A percentile compares a stretch with the other conserved stretches of the same genome.
phyloP scores from a whole-genome alignment of 2,888 invertebrate species.

The Lepidocyrtoides sp. region DNA sequence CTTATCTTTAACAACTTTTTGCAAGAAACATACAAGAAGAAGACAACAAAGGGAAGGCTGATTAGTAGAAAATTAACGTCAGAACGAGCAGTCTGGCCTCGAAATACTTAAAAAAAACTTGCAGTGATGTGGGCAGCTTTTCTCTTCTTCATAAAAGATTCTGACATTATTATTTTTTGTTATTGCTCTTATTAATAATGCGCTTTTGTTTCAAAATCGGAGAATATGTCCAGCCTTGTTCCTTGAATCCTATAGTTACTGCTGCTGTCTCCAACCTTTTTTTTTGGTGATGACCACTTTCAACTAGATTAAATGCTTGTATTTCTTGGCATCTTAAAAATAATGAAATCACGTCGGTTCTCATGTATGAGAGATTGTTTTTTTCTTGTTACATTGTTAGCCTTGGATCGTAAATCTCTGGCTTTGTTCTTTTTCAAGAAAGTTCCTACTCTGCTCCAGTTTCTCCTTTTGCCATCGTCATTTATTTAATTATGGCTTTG shows the following conservation, averaged over 20 bases:
- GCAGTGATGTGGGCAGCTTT: not conserved
- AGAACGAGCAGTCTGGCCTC: not conserved
- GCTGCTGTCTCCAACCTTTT: not conserved
- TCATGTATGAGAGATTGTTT: not conserved
- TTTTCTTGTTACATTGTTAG: not conserved
- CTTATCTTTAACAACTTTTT: conserved; percentile 35
- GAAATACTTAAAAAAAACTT: not conserved
- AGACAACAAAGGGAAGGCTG: conserved; percentile 2
- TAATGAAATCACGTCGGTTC: conserved; percentile 29
- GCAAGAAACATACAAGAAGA: not conserved
- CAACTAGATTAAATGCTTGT: not conserved
- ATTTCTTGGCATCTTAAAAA: conserved; percentile 7
- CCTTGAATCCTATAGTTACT: not conserved
- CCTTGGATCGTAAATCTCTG: not conserved
- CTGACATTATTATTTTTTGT: not conserved
- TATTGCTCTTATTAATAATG: too few species aligned
- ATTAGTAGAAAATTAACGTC: conserved; percentile 43
- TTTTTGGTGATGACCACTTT: not conserved
- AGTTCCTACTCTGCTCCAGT: not conserved
- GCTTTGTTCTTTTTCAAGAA: not conserved
- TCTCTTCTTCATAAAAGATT: not conserved
- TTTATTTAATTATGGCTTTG: conserved; percentile 2
- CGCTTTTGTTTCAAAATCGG: not conserved
- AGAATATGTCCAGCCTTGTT: not conserved
- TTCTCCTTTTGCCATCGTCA: not conserved